Conservation (phyloP, 2,113 vertebrate genomes). For the Indri indri region DNA sequence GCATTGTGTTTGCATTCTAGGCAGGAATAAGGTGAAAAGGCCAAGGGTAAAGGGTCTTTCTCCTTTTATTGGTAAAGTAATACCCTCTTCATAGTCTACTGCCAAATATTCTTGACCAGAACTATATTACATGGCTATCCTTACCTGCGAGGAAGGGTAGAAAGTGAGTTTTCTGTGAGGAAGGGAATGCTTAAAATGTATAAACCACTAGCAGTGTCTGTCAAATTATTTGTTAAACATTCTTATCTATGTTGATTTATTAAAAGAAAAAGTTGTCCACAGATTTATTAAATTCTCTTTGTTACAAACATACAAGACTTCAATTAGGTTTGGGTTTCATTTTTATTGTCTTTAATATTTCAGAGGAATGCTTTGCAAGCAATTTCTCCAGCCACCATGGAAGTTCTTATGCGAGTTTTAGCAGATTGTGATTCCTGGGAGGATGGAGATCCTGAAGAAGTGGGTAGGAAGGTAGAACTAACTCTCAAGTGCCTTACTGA, state of each 20-base stretch:
- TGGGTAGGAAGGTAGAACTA: slow-evolving; percentile 92
- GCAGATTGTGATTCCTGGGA: slow-evolving; percentile 92
- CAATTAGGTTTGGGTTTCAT: slow-evolving; percentile 2
- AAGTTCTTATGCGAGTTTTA: slow-evolving; percentile 95
- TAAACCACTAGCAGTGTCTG: not conserved
- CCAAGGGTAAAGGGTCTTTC: not conserved
- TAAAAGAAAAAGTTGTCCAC: slow-evolving; percentile 21
- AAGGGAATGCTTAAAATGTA: not conserved
- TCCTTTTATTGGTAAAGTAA: not conserved
- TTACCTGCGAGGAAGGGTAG: not conserved
- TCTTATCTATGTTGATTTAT: slow-evolving; percentile 8
- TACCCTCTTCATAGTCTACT: not conserved
- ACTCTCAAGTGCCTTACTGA: slow-evolving; percentile 96
- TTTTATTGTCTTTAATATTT: slow-evolving; percentile 43
- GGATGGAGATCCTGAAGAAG: slow-evolving; percentile 89
- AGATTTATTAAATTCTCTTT: slow-evolving; percentile 18
- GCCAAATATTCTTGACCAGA: not conserved
- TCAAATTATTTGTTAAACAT: not conserved
- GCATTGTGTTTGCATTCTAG: not conserved
- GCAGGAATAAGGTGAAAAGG: not conserved
- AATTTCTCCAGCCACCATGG: slow-evolving; percentile 98
- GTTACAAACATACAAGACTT: not conserved
- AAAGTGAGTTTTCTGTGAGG: slow-evolving; percentile 20
- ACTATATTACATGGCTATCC: not conserved
- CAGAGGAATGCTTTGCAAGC: slow-evolving; percentile 96